Percentiles rank a stretch among this genome's conserved stretches.
phyloP scores from a whole-genome alignment of 2,113 vertebrate genomes.

The Tenebrosternarchus preto region DNA sequence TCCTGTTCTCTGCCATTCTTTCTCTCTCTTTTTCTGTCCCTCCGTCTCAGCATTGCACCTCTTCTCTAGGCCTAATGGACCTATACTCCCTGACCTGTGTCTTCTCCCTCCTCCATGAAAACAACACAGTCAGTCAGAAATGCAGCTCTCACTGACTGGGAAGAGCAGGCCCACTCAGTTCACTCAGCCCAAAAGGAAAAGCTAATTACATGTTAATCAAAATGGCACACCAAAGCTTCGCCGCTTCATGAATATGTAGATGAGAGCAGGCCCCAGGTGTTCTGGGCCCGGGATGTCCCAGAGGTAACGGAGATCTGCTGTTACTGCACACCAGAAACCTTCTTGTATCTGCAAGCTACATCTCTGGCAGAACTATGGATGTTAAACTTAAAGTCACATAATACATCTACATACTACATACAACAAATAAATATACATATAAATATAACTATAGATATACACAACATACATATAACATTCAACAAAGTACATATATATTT shows the following conservation, averaged over 20 bases:
- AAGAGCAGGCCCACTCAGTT: conserved; percentile 6
- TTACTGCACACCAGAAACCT: not conserved
- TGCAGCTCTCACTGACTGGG: not conserved
- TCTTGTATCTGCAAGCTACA: not conserved
- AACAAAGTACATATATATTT: no score
- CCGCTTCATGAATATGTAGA: not conserved
- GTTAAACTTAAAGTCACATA: not conserved
- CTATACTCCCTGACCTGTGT: conserved; percentile 34
- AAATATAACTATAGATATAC: no score
- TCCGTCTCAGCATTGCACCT: conserved; percentile 35
- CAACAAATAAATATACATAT: no score
- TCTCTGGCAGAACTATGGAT: not conserved
- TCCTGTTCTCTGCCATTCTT: not conserved
- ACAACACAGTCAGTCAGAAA: conserved; percentile 41
- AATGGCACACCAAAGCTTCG: conserved; percentile 22
- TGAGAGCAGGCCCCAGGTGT: conserved; percentile 21
- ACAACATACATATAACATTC: no score
- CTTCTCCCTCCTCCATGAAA: conserved; percentile 29
- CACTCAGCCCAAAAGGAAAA: conserved; percentile 23
- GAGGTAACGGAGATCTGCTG: not conserved
- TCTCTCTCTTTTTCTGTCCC: conserved; percentile 47
- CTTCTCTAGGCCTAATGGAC: conserved; percentile 35
- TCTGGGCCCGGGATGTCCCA: not conserved
- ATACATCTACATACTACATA: no score
- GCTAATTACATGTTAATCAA: conserved; percentile 28